phyloP scores from a whole-genome alignment of 2,113 vertebrate species.

The Macrotus californicus region DNA sequence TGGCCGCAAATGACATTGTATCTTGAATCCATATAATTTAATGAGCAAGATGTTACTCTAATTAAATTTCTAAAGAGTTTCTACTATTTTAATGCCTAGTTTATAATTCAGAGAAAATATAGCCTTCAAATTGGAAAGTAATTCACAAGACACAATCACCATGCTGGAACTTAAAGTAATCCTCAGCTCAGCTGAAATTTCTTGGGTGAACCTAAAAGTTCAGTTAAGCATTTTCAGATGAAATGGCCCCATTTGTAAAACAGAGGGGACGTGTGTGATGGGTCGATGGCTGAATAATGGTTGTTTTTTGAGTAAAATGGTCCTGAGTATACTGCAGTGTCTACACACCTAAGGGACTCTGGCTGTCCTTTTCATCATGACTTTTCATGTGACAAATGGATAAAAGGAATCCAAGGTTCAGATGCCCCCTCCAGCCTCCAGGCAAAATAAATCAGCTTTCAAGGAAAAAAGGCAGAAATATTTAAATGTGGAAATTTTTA shows the following conservation, averaged over 20 bases:
- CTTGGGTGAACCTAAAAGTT: not conserved
- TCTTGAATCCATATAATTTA: slow-evolving; percentile 58
- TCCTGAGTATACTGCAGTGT: not conserved
- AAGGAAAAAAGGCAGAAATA: slow-evolving; percentile 27
- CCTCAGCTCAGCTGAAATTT: not conserved
- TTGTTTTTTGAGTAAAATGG: not conserved
- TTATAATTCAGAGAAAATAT: slow-evolving; percentile 41
- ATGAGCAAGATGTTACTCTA: slow-evolving; percentile 42
- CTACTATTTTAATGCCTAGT: slow-evolving; percentile 21
- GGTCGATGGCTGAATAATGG: not conserved
- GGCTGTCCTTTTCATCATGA: not conserved
- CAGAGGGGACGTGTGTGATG: not conserved
- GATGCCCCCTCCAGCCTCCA: not conserved
- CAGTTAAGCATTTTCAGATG: not conserved
- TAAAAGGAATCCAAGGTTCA: not conserved
- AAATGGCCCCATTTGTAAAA: not conserved
- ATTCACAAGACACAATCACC: not conserved
- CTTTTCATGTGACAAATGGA: slow-evolving; percentile 2
- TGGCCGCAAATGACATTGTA: slow-evolving; percentile 57
- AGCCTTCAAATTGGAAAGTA: not conserved
- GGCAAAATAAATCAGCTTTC: slow-evolving; percentile 38
- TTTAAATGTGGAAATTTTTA: slow-evolving; percentile 40
- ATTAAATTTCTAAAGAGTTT: slow-evolving; percentile 67
- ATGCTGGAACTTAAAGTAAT: not conserved
- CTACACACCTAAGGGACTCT: not conserved